Evolutionary conservation across 2,113 vertebrate species (phyloP), one percentile per base, ranked within the genome.

Genomic region (Entosphenus tridentatus): DNA sequence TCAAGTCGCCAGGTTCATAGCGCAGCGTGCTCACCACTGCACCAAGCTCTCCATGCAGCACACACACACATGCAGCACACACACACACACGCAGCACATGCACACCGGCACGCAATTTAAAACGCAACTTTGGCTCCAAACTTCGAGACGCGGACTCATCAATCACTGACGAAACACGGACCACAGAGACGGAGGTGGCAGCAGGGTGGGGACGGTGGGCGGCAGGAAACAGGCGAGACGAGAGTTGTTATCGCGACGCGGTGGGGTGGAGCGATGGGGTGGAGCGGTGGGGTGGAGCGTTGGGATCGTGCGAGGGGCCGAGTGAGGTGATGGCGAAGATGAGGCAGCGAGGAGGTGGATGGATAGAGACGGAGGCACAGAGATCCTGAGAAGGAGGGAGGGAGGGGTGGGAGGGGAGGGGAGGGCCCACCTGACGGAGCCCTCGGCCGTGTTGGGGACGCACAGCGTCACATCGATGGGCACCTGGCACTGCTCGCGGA

Each of bases 371-470:
- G 21, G 21, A 16, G 62, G 21, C 62, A 67, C 62, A 16, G n/a
- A 16, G n/a, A 16, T n/a, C n/a, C 62, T 18, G n/a, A 16, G 62
- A 39, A 5, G 39, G 21, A 39, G 39, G 39, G 21, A 39, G 21
- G 21, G 5, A 39, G 39, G 39, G 39, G 3, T 39, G 39, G n/a
- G 62, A 67, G 21, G 21, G 8, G 55, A 68, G 10, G n/a, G 9
- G 12, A 55, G 16, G 21, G 68, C 68, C 10, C 75, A 97, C 93
- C 93, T 87, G 75, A 98, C 92, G 68, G 85, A 95, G 74, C 93
- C 91, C 55, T 96, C 86, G 18, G 87, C 82, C 68, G 85, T 76
- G 73, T 86, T 93, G 59, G 93, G 93, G 68, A 98, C 89, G 56
- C 96, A 90, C 8, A 98, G 81, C 0, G 84, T 95, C 73, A 98